These are phyloP conservation scores for Ceratina australensis DNA, from an alignment of 1,140 invertebrate genomes.

Conservation along the genomic window DNA sequence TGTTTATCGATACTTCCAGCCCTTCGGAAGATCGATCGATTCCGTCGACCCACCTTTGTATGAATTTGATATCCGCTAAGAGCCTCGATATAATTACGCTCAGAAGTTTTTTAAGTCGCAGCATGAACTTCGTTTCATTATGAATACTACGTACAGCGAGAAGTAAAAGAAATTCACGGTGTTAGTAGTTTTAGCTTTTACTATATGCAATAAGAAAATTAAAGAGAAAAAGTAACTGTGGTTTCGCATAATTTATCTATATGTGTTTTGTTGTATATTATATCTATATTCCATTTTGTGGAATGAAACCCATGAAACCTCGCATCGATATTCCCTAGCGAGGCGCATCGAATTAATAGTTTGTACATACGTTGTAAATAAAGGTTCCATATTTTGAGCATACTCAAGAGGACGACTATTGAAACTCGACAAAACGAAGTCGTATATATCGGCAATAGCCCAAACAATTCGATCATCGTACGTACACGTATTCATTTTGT, in stretches of 20 bases:
- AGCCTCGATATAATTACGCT: conserved; percentile 23
- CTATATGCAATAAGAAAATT: too few species aligned
- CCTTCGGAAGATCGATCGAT: conserved; percentile 29
- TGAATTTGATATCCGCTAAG: conserved; percentile 30
- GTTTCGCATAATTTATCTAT: too few species aligned
- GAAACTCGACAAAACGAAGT: conserved; percentile 26
- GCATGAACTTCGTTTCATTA: not conserved
- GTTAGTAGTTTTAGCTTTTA: too few species aligned
- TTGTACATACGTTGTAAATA: conserved; percentile 32
- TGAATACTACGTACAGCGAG: not conserved
- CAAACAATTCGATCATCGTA: conserved; percentile 25
- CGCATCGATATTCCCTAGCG: conserved; percentile 26
- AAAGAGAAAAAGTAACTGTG: too few species aligned
- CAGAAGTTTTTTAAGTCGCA: not conserved
- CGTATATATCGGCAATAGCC: conserved; percentile 29
- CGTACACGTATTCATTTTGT: not conserved
- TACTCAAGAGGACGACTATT: conserved; percentile 28
- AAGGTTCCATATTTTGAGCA: conserved; percentile 10
- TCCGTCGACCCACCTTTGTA: conserved; percentile 37
- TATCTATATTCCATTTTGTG: too few species aligned
- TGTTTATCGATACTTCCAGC: conserved; percentile 42
- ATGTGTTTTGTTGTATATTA: too few species aligned
- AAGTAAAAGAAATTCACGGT: too few species aligned
- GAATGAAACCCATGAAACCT: too few species aligned
- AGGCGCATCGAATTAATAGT: conserved; percentile 24